Base-by-base conservation (phyloP, 2,888 invertebrate genomes). In the Ashinkailepas kermadecensis region DNA sequence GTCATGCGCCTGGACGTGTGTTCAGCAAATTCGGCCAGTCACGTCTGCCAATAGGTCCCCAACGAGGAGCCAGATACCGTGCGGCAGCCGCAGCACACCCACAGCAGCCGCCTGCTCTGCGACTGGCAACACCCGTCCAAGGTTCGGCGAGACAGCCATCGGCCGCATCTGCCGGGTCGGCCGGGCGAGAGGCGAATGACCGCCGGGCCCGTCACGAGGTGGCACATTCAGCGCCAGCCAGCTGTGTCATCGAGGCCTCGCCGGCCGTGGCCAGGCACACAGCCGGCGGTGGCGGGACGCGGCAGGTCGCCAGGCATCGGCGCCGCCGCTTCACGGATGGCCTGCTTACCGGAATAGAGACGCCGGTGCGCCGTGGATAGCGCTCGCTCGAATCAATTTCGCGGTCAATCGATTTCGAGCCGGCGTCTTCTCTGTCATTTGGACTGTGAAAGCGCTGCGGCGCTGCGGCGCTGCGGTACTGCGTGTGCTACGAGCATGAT, bases 401-500 rank as follows among this genome's bases (percentile, higher is more conserved):
- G 9, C 65, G 65, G 70, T 15, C 25, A 70, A 70, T 70, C 70
- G 70, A 70, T 70, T 70, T 70, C 13, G 39, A 67, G 70, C 21
- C 74, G 21, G 18, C 10, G 74, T 21, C 74, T 74, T 74, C 56
- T 10, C 6, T 9, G 11, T 74, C 74, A 21, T 8, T 8, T 12
- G 56, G 21, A 11, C 54, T 56, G 39, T 39, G 6, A 74, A 56
- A 0, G 54, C 21, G 21, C 25, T 56, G 12, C 21, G 54, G 74
- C 56, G 4, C 39, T 39, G 39, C 39, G 39, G 39, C 39, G 39
- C 39, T 39, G 39, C 39, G 39, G 39, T 39, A 39, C 39, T 39
- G 39, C 39, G 39, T 3, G 39, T 39, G 39, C 4, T 67, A 23
- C 12, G 23, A 62, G 62, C 62, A 62, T 62, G 15, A 15, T 4